phyloP scores from a whole-genome alignment of 1,140 invertebrate genomes.

The Eumaeus atala region DNA sequence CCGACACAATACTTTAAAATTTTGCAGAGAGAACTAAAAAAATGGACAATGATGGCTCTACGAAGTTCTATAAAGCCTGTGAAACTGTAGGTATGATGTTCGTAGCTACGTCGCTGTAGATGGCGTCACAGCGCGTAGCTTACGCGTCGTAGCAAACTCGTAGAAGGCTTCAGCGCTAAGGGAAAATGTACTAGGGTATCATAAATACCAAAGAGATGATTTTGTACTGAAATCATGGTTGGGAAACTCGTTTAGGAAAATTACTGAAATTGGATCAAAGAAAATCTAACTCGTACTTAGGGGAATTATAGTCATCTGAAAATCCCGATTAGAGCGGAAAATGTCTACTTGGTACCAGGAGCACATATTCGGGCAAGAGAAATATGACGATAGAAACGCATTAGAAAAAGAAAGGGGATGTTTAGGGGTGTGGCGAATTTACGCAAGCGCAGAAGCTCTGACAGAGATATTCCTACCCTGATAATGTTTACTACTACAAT shows the following conservation, averaged over 20 bases:
- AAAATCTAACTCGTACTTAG: conserved; percentile 51
- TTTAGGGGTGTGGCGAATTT: conserved; percentile 34
- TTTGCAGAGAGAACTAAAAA: too few species aligned
- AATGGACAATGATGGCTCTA: too few species aligned
- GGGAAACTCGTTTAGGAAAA: conserved; percentile 25
- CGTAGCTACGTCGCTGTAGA: too few species aligned
- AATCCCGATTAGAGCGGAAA: conserved; percentile 72
- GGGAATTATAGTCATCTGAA: conserved; percentile 51
- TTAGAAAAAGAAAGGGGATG: conserved; percentile 38
- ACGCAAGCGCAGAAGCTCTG: conserved; percentile 39
- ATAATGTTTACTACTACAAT: not conserved
- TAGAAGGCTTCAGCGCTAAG: conserved; percentile 39
- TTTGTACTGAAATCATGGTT: conserved; percentile 17
- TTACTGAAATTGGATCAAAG: conserved; percentile 34
- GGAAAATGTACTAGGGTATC: conserved; percentile 36
- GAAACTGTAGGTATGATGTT: too few species aligned
- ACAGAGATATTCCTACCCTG: too few species aligned
- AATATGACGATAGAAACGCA: conserved; percentile 14
- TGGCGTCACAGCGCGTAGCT: not conserved
- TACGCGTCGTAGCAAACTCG: conserved; percentile 29
- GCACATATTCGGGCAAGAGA: conserved; percentile 27
- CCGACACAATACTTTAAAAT: too few species aligned
- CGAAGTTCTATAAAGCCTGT: too few species aligned
- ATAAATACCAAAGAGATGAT: conserved; percentile 28
- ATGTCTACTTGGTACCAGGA: conserved; percentile 64